Conservation (phyloP, 1,140 invertebrate species). For the Epicauta chinensis region DNA sequence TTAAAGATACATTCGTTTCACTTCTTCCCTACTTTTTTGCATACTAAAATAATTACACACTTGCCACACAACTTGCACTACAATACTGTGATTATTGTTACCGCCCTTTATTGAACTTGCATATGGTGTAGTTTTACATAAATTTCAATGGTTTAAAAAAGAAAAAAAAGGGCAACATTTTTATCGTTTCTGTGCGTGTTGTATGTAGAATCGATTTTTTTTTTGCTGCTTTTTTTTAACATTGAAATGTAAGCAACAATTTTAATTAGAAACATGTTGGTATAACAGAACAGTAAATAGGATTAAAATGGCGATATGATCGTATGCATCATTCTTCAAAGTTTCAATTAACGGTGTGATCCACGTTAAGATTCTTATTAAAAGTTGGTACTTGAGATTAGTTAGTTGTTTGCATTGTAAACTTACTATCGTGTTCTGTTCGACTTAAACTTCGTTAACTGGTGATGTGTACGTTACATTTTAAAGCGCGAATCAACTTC, state of each 20-base stretch:
- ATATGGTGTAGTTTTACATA: slow-evolving; percentile 3
- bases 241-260: too few species aligned
- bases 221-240: too few species aligned
- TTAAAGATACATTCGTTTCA: too few species aligned
- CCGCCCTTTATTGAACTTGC: not conserved
- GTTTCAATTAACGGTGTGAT: slow-evolving; percentile 16
- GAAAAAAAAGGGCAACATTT: too few species aligned
- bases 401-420: slow-evolving; percentile 10
- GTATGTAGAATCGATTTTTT: too few species aligned
- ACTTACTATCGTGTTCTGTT: not conserved
- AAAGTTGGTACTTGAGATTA: slow-evolving; percentile 13
- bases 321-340: not conserved
- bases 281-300: not conserved
- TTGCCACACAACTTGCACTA: slow-evolving; percentile 12
- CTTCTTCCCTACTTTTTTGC: slow-evolving; percentile 7
- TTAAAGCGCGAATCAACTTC: slow-evolving; percentile 11
- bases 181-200: too few species aligned
- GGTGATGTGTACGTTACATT: slow-evolving; percentile 12
- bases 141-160: not conserved
- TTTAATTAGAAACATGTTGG: too few species aligned
- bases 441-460: slow-evolving; percentile 14
- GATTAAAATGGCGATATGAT: slow-evolving; percentile 5
- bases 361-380: slow-evolving; percentile 15
- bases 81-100: slow-evolving; percentile 24
- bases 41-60: slow-evolving; percentile 14